A percentile compares a stretch with the other conserved stretches of the same genome.
phyloP scores from a whole-genome alignment of 2,888 invertebrate genomes.

The Phanerotoma sp. region DNA sequence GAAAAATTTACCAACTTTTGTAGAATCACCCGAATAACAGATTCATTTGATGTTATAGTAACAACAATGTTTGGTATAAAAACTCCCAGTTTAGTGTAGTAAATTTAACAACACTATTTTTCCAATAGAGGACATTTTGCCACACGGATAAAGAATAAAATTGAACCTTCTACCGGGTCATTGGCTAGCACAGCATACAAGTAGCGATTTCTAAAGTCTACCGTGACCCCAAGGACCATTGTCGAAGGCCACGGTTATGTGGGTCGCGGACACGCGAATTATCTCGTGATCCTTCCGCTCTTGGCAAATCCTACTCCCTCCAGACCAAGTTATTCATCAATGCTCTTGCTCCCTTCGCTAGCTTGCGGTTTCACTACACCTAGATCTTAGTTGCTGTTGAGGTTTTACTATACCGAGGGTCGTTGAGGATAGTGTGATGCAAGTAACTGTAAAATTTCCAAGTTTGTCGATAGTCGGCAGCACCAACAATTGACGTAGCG shows the following conservation, averaged over 20 bases:
- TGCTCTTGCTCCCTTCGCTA: constrained; percentile 10
- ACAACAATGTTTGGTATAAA: too few species aligned
- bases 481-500: constrained; percentile 6
- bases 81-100: too few species aligned
- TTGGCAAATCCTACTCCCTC: constrained; percentile 37
- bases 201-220: constrained; percentile 44
- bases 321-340: constrained; percentile 20
- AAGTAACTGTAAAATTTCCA: background rate
- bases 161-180: constrained; percentile 11
- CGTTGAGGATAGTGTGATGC: constrained; percentile 5
- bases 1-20: too few species aligned
- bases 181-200: constrained; percentile 6
- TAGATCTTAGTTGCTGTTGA: background rate
- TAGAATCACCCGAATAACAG: too few species aligned
- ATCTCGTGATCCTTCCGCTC: constrained; percentile 50
- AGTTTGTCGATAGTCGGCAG: constrained; percentile 17
- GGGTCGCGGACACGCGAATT: constrained; percentile 52
- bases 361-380: background rate
- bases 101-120: too few species aligned
- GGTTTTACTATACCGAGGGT: constrained; percentile 3
- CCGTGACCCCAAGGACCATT: constrained; percentile 42
- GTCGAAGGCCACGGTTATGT: constrained; percentile 50
- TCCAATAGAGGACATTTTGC: too few species aligned
- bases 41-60: too few species aligned
- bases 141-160: too few species aligned